These are phyloP conservation scores for Coreoperca whiteheadi DNA, from an alignment of 2,113 vertebrate species.

Conservation along the genomic window DNA sequence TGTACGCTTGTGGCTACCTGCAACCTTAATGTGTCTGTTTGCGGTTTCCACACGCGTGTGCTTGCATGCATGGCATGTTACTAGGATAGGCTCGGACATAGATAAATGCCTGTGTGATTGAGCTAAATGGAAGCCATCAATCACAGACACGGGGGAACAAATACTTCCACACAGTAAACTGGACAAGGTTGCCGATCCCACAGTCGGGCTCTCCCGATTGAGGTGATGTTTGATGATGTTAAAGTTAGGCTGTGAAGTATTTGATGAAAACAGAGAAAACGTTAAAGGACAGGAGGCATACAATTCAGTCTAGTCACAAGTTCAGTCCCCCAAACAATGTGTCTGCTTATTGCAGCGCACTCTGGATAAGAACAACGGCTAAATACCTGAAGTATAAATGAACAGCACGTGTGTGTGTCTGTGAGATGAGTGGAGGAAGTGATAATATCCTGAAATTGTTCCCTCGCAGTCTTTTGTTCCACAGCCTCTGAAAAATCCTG, in stretches of 20 bases:
- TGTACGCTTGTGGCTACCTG: background rate
- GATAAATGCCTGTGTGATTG: constrained; percentile 57
- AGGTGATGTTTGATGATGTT: constrained; percentile 18
- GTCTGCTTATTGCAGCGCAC: background rate
- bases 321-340: background rate
- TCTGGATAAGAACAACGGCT: constrained; percentile 3
- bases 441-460: constrained; percentile 71
- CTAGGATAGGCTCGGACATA: constrained; percentile 34
- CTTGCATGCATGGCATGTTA: constrained; percentile 7
- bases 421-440: constrained; percentile 23
- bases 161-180: background rate
- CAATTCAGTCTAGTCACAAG: background rate
- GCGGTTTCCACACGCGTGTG: background rate
- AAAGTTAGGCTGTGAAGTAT: background rate
- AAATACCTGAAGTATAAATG: constrained; percentile 19
- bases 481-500: constrained; percentile 54
- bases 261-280: background rate
- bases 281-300: background rate
- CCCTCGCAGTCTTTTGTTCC: constrained; percentile 64
- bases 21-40: background rate
- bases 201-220: background rate
- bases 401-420: background rate
- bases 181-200: background rate
- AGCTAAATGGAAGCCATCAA: constrained; percentile 69
- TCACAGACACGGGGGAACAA: constrained; percentile 52